Evolutionary conservation across 1,140 invertebrate species (phyloP).

Genomic region (Lamellibrachia luymesi): DNA sequence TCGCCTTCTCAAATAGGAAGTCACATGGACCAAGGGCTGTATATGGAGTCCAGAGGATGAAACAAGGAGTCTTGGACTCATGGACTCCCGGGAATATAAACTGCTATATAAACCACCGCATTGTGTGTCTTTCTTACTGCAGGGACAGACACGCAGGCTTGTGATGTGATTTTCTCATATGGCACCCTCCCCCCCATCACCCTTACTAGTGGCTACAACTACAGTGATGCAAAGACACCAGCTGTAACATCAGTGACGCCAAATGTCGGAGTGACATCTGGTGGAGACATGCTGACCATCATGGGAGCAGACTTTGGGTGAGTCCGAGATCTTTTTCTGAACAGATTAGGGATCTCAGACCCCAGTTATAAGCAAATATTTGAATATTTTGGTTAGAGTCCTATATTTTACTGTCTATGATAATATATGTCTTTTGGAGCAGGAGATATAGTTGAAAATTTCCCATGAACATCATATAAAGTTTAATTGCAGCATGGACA

Average conservation of each 20-base stretch:
- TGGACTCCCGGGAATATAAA: too few relatives aligned
- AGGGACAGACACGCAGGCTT: not conserved
- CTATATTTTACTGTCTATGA: not conserved
- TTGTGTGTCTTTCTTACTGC: not conserved
- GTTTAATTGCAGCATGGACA: not conserved
- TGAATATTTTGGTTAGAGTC: not conserved
- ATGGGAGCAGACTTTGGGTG: slow-evolving; percentile 29
- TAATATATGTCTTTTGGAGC: not conserved
- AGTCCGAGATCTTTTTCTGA: not conserved
- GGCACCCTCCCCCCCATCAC: not conserved
- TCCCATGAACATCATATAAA: not conserved
- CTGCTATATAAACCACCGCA: not conserved
- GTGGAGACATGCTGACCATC: slow-evolving; percentile 28
- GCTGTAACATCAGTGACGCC: slow-evolving; percentile 21
- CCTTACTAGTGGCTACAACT: slow-evolving; percentile 7
- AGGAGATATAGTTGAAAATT: not conserved
- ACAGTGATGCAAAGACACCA: slow-evolving; percentile 22
- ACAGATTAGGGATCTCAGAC: not conserved
- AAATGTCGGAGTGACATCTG: slow-evolving; percentile 29
- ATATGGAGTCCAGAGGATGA: too few relatives aligned
- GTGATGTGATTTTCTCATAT: not conserved
- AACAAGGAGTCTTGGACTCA: too few relatives aligned
- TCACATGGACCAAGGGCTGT: too few relatives aligned
- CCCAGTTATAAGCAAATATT: not conserved
- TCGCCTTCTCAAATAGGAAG: too few relatives aligned